phyloP scores from a whole-genome alignment of 2,113 vertebrate genomes.

The Sturnus vulgaris region DNA sequence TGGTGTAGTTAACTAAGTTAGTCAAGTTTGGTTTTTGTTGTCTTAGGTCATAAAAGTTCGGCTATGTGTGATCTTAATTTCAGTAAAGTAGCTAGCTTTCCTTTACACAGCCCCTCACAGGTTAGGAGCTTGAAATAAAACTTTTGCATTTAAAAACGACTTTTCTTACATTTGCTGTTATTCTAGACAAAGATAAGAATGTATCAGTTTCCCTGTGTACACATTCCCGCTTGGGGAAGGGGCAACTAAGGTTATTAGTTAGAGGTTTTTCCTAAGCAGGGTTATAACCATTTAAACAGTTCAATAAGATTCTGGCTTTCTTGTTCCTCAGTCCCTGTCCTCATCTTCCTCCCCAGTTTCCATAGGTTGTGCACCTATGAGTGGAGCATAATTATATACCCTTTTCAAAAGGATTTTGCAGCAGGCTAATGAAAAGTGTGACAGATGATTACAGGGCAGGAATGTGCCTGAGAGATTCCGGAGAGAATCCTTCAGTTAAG shows the following conservation, averaged over 20 bases:
- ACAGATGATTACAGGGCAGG: not conserved
- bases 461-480: rapidly evolving
- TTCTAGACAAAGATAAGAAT: not conserved
- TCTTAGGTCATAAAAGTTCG: not conserved
- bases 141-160: not conserved
- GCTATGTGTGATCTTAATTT: not conserved
- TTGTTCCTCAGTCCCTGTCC: not conserved
- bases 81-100: not conserved
- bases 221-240: not conserved
- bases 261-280: not conserved
- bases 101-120: not conserved
- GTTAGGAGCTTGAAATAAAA: not conserved
- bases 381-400: not conserved
- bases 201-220: not conserved
- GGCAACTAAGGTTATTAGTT: not conserved
- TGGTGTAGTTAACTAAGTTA: not conserved
- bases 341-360: not conserved
- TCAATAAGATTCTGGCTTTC: not conserved
- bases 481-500: not conserved
- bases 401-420: not conserved
- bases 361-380: not conserved
- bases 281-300: not conserved
- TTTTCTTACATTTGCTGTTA: not conserved
- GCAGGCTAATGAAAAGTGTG: not conserved
- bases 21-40: not conserved